Conservation (phyloP, 2,888 invertebrate species). For the Sarcophaga rosellei region DNA sequence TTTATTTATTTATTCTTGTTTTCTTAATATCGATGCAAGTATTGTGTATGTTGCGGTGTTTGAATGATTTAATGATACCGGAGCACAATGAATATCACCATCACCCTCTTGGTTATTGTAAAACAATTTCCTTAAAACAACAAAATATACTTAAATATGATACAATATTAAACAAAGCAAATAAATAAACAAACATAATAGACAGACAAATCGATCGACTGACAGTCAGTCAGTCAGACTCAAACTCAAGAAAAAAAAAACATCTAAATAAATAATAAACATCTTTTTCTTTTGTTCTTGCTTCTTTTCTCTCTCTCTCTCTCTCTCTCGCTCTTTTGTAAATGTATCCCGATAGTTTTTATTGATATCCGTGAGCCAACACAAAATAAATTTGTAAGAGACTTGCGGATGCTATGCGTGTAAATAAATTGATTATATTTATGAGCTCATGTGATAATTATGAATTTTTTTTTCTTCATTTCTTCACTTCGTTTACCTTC, state of each 20-base stretch:
- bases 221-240: background rate
- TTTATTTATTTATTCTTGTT: too few species aligned
- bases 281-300: background rate
- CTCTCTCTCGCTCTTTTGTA: too few species aligned
- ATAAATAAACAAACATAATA: constrained; percentile 39
- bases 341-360: too few species aligned
- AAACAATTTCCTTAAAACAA: constrained; percentile 57
- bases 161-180: constrained; percentile 24
- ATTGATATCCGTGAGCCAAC: too few species aligned
- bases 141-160: constrained; percentile 60
- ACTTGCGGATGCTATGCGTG: background rate
- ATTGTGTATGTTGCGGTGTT: background rate
- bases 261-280: background rate
- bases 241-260: background rate
- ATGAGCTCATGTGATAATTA: background rate
- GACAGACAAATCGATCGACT: background rate
- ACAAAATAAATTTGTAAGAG: background rate
- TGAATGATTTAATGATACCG: constrained; percentile 1
- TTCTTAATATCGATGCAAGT: background rate
- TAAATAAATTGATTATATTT: background rate
- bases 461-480: background rate
- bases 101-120: background rate
- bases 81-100: background rate
- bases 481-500: background rate
- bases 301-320: too few species aligned